phyloP scores from a whole-genome alignment of 1,140 invertebrate genomes.

The Chironomus tepperi region DNA sequence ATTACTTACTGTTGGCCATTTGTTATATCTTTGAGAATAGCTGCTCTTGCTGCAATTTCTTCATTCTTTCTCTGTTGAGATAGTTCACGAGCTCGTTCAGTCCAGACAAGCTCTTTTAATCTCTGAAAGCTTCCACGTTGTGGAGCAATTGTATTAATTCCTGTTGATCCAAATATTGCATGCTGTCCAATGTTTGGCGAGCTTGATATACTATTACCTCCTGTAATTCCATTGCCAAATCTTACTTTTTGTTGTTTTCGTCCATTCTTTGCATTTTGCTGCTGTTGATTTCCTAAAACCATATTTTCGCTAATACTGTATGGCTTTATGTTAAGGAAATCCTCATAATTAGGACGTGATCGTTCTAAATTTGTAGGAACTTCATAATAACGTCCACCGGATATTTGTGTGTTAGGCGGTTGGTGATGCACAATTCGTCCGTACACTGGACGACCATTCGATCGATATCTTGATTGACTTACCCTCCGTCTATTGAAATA shows the following conservation, averaged over 20 bases:
- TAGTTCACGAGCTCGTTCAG: constrained; percentile 56
- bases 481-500: constrained; percentile 25
- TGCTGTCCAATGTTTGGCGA: background rate
- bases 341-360: constrained; percentile 25
- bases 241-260: background rate
- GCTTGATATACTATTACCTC: constrained; percentile 5
- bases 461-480: constrained; percentile 18
- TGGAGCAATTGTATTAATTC: constrained; percentile 31
- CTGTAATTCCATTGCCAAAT: constrained; percentile 4
- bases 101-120: constrained; percentile 50
- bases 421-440: constrained; percentile 52
- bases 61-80: constrained; percentile 52
- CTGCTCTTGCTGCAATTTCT: constrained; percentile 49
- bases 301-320: background rate
- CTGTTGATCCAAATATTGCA: constrained; percentile 12
- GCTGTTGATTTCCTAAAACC: background rate
- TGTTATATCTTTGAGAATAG: constrained; percentile 46
- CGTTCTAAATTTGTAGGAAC: constrained; percentile 32
- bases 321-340: background rate
- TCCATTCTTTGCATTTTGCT: background rate
- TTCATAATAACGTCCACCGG: constrained; percentile 36
- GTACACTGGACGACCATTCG: constrained; percentile 45
- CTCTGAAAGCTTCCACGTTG: constrained; percentile 56
- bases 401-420: constrained; percentile 31
- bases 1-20: constrained; percentile 39